A percentile compares a stretch with the other conserved stretches of the same genome.
These are phyloP conservation scores for Crotalus viridis DNA, from an alignment of 2,113 vertebrate genomes.

Conservation along the genomic window DNA sequence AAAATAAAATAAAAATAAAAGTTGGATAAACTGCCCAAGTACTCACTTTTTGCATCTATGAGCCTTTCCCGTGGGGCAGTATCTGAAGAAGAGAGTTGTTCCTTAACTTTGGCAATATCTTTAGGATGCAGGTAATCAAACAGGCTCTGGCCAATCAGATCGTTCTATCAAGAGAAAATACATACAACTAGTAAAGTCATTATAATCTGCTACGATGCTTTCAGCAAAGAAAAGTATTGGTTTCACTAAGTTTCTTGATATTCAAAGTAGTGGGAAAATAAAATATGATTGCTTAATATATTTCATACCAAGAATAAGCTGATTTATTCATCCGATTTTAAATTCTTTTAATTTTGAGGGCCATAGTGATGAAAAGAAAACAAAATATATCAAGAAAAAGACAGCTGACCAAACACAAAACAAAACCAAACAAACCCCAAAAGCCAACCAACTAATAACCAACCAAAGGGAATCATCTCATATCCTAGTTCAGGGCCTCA, in stretches of 20 bases:
- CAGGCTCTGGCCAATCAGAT: conserved; percentile 97
- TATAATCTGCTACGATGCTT: not conserved
- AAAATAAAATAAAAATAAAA: not conserved
- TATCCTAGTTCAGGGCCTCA: no score
- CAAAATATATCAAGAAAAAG: not conserved
- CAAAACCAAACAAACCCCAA: not conserved
- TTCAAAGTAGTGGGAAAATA: not conserved
- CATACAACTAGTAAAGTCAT: conserved; percentile 20
- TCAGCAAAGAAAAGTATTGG: not conserved
- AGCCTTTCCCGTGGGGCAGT: conserved; percentile 92
- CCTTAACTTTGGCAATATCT: conserved; percentile 99
- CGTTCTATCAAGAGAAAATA: conserved; percentile 76
- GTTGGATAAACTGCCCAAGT: not conserved
- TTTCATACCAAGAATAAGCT: not conserved
- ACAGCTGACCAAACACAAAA: not conserved
- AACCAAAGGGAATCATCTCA: not conserved
- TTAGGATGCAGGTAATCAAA: conserved; percentile 99
- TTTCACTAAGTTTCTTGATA: not conserved
- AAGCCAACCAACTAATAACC: not conserved
- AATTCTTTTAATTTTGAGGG: not conserved
- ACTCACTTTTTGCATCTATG: conserved; percentile 97
- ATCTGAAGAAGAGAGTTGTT: conserved; percentile 97
- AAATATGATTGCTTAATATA: not conserved
- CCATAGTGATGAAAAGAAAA: not conserved
- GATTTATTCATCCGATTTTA: not conserved